Evolutionary conservation across 2,888 invertebrate species (phyloP), one percentile per base, ranked within the genome.

Genomic region (Andricus curvator): DNA sequence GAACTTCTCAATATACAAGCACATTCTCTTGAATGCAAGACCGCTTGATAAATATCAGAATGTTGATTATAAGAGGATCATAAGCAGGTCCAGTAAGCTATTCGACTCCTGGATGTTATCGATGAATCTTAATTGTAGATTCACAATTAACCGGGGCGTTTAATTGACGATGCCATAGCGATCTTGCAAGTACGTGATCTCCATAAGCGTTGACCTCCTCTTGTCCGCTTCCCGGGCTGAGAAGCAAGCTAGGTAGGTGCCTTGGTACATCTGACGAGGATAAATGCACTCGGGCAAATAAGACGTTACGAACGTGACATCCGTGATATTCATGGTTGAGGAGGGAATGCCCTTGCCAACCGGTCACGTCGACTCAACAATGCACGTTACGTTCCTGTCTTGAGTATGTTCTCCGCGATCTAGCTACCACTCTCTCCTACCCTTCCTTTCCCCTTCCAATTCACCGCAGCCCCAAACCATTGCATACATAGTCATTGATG

Each of bases 281-380:
- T 88, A 87, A 86, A 88, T 89, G 85, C 85, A 84, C 84, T 81
- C 79, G 81, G 80, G 85, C 86, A 86, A 89, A 87, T 87, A 88
- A 88, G 87, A 89, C 83, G 85, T 88, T 84, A 79, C 77, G 81
- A 82, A 77, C 78, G 80, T 83, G 85, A 87, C 85, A 81, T 78
- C 77, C 70, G 77, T 80, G 83, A 85, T 86, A 86, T 85, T 88
- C 86, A 81, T 84, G 79, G 79, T 78, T 68, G 74, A 77, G 70
- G 78, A 80, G 78, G 81, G 78, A 76, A 79, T 84, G 78, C 84
- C 84, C 81, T 80, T 81, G 77, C 78, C 67, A 79, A 70, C 82
- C 84, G 79, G 82, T 82, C 82, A 80, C 81, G 84, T 84, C 85
- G 80, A 70, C 81, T 83, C 83, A 64, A 83, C 84, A 81, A 86